Base-by-base conservation (phyloP, 2,113 vertebrate genomes). In the Myxocyprinus asiaticus region DNA sequence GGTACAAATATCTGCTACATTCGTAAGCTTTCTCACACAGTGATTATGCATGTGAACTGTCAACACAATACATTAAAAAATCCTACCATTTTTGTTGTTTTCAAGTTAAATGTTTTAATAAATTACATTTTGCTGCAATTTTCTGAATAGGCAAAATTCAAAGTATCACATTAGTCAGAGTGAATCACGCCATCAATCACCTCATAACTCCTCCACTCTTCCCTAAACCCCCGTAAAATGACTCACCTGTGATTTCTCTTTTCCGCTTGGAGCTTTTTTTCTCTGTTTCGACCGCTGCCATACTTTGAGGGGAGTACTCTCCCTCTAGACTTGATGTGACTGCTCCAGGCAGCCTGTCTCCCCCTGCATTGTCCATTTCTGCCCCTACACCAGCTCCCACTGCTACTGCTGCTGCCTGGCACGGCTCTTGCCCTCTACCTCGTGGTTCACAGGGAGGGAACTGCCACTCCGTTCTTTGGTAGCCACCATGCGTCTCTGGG, bases 181-280 rank as follows among this genome's bases (percentile, higher is more conserved):
- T 64, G 9, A 63, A 7, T 22, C 51, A 67, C 3, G 22, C 22
- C 22, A 33, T 33, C 22, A 33, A 33, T 33, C 70, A 65, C 62
- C 33, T 65, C 65, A 42, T 17, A 62, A 55, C 33, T 70, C 59
- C 71, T 66, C 58, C 51, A 45, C 47, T 33, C 11, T 76, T 56
- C 58, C 45, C 66, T 61, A 63, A 43, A 65, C 67, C 66, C 47
- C 43, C 9, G 47, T 43, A 14, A 15, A 53, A 66, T 53, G 59
- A 91, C 96, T 91, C 94, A 98, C 97, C 96, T 96, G 95, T 85
- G n/a, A 84, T 87, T 47, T 96, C 96, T 87, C 95, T 94, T 92
- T 91, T 98, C 80, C 94, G 89, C 84, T 92, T 91, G 87, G 89
- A 80, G 8, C 92, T 79, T 87, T 95, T 98, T 88, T 95, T 97